Base-by-base conservation (phyloP, 2,113 vertebrate genomes). In the Excalfactoria chinensis region DNA sequence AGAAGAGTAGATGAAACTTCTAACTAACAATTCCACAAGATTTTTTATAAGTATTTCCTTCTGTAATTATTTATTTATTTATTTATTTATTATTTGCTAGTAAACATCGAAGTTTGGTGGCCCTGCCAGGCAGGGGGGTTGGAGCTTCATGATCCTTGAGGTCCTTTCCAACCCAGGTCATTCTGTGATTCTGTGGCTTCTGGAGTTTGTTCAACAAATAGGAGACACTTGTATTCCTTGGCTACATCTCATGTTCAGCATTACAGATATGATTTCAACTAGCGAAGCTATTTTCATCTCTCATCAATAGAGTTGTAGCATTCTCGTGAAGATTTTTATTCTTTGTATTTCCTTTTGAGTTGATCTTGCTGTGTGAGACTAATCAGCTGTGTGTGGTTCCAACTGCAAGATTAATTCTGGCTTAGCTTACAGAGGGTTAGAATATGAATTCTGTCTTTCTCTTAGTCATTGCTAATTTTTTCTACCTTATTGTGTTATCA, bases 401-500 rank as follows among this genome's bases (percentile, higher is more conserved):
- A 73, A 35, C 30, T 10, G 85, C 86, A 82, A 16, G 3, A 9
- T 56, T 62, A 51, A 55, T 89, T 86, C 58, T 87, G 49, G 13
- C 53, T 81, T 86, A 74, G 67, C 46, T 81, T 79, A 30, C 44
- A 77, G 25, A 58, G 37, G 19, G 9, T 11, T 84, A 25, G 11
- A 46, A 34, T 56, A 59, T 30, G 46, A 82, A 7, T 76, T 85
- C 74, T 69, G 21, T 72, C 48, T 82, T 11, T 30, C 8, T 78
- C 26, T 68, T 40, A 69, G 32, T 68, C 48, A 84, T 77, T 40
- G 30, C 28, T 94, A 90, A 90, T 92, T 94, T 96, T 49, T 86
- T 91, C 51, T 58, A 49, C 18, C 72, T 70, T 63, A 34, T 13
- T 67, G 9, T 81, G 35, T 66, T 91, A 90, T 71, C 49, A 91